Conservation (phyloP, 2,113 vertebrate species). For the Leucoraja erinaceus region DNA sequence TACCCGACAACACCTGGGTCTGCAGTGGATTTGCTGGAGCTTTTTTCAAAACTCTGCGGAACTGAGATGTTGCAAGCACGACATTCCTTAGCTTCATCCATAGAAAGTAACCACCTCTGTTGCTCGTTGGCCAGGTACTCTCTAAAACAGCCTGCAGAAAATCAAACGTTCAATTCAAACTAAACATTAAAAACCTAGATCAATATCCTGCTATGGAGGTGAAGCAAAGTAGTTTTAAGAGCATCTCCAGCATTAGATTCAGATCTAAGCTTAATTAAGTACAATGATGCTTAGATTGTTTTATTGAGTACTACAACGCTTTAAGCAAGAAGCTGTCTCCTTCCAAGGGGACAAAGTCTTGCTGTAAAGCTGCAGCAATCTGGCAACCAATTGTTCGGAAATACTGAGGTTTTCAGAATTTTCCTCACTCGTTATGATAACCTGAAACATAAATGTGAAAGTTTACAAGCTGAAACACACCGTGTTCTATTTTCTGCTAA, state of each 20-base stretch:
- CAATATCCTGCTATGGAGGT: not conserved
- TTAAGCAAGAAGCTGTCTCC: not conserved
- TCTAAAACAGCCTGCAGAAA: slow-evolving; percentile 82
- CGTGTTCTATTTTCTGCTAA: too few relatives aligned
- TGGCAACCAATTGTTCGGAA: too few relatives aligned
- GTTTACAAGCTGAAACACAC: too few relatives aligned
- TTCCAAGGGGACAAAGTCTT: not conserved
- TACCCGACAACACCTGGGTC: slow-evolving; percentile 71
- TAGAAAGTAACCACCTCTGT: slow-evolving; percentile 86
- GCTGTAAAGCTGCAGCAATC: not conserved
- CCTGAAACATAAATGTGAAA: too few relatives aligned
- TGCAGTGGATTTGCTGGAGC: slow-evolving; percentile 58
- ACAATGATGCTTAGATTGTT: not conserved
- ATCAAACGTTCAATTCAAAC: slow-evolving; percentile 40
- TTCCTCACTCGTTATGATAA: too few relatives aligned
- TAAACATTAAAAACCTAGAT: slow-evolving; percentile 33
- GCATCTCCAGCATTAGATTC: not conserved
- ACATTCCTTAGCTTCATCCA: slow-evolving; percentile 96
- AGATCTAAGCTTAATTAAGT: too few relatives aligned
- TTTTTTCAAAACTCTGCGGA: slow-evolving; percentile 84
- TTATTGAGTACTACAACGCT: not conserved
- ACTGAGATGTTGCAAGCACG: slow-evolving; percentile 78
- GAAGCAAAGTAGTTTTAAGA: not conserved
- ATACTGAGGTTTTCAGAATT: too few relatives aligned
- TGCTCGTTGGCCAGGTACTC: slow-evolving; percentile 95